A percentile compares a stretch with the other conserved stretches of the same genome.
Evolutionary conservation across 2,888 invertebrate genomes (phyloP).

Genomic region (Vanessa cardui): DNA sequence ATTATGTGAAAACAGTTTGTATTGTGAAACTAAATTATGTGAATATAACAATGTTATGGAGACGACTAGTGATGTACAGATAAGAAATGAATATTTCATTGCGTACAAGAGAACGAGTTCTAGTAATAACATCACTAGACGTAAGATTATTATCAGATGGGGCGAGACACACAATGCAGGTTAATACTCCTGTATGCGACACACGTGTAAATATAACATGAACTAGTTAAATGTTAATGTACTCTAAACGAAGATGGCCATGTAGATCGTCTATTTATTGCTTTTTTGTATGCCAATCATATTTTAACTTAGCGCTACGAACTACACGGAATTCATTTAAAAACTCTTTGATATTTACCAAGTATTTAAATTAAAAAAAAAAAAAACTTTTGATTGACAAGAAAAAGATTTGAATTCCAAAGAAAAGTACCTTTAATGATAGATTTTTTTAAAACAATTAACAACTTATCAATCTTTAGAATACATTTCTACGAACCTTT

Average conservation of each 20-base stretch:
- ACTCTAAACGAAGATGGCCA: neutral
- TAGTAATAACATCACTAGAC: conserved; percentile 1
- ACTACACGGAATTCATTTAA: too few relatives aligned
- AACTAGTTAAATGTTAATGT: conserved; percentile 10
- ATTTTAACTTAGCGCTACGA: too few relatives aligned
- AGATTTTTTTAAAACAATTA: too few relatives aligned
- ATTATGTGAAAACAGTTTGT: too few relatives aligned
- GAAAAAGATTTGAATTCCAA: too few relatives aligned
- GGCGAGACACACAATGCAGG: conserved; percentile 10
- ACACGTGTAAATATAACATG: conserved; percentile 13
- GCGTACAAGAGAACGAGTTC: neutral
- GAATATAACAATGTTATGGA: neutral
- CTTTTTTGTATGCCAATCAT: neutral
- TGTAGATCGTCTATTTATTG: neutral
- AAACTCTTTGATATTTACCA: too few relatives aligned
- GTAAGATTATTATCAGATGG: conserved; percentile 4
- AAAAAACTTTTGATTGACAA: too few relatives aligned
- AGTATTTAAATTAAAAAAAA: too few relatives aligned
- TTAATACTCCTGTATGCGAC: conserved; percentile 14
- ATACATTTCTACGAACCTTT: too few relatives aligned
- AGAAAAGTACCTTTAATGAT: too few relatives aligned
- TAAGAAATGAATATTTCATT: neutral
- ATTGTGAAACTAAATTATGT: too few relatives aligned
- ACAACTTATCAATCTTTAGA: too few relatives aligned
- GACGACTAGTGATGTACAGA: neutral